Evolutionary conservation across 1,140 invertebrate species (phyloP).

Genomic region (Gryllus bimaculatus): DNA sequence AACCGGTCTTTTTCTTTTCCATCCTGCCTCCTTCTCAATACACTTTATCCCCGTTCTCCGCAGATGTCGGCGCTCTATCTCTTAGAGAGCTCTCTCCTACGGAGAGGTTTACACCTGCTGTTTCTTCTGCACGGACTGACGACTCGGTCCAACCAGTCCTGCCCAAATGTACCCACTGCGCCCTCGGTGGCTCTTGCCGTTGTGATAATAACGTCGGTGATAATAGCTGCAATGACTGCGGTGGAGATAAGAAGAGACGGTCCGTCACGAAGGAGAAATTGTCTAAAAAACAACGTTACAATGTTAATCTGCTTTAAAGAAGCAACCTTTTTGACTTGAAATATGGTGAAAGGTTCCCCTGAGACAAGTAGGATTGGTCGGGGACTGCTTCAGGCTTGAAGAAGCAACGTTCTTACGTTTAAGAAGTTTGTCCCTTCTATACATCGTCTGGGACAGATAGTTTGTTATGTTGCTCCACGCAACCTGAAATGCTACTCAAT

Average conservation of each 20-base stretch:
- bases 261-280: background rate
- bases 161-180: background rate
- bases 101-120: background rate
- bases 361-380: too few relatives aligned
- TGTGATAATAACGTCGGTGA: background rate
- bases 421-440: too few relatives aligned
- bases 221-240: background rate
- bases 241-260: background rate
- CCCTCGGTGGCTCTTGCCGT: background rate
- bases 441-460: too few relatives aligned
- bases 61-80: background rate
- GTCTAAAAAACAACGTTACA: background rate
- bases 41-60: background rate
- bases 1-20: background rate
- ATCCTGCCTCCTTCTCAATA: background rate
- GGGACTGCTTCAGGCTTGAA: too few relatives aligned
- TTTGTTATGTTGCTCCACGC: too few relatives aligned
- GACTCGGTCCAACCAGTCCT: background rate
- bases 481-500: too few relatives aligned
- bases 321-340: background rate
- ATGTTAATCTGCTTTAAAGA: background rate
- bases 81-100: background rate
- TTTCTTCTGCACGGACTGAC: background rate
- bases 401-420: too few relatives aligned
- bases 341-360: background rate